Evolutionary conservation across 2,888 invertebrate species (phyloP).

Genomic region (Xestia xanthographa): DNA sequence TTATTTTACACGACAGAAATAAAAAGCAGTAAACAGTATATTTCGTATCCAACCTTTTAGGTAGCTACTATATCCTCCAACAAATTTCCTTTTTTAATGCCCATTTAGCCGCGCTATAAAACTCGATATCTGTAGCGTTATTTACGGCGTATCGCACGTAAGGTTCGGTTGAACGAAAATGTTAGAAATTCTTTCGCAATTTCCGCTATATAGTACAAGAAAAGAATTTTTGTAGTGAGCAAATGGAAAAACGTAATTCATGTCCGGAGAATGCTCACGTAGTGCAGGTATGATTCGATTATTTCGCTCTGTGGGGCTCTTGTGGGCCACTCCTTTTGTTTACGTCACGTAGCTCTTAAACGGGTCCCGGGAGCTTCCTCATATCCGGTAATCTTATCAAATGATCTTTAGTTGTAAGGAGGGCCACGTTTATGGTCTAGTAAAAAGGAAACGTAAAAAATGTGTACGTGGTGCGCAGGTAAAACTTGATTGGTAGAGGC

Average conservation of each 20-base stretch:
- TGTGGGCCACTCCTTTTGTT: slow-evolving; percentile 56
- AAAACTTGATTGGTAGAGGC: not conserved
- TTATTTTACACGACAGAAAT: slow-evolving; percentile 50
- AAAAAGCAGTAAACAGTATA: slow-evolving; percentile 35
- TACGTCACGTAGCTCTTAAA: slow-evolving; percentile 59
- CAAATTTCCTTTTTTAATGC: slow-evolving; percentile 62
- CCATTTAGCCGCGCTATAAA: slow-evolving; percentile 68
- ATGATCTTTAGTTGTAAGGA: slow-evolving; percentile 53
- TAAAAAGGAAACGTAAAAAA: slow-evolving; percentile 46
- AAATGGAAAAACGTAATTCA: slow-evolving; percentile 67
- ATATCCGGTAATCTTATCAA: slow-evolving; percentile 66
- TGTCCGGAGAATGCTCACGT: slow-evolving; percentile 61
- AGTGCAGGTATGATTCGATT: slow-evolving; percentile 69
- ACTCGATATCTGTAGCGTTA: slow-evolving; percentile 63
- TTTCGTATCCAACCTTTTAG: slow-evolving; percentile 33
- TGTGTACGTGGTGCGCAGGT: not conserved
- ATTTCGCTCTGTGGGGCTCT: slow-evolving; percentile 47
- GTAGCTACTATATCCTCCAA: slow-evolving; percentile 42
- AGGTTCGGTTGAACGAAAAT: slow-evolving; percentile 62
- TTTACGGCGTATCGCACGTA: slow-evolving; percentile 68
- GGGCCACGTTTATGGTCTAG: slow-evolving; percentile 53
- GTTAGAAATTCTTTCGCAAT: slow-evolving; percentile 68
- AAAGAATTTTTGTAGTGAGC: slow-evolving; percentile 64
- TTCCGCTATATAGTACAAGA: slow-evolving; percentile 63
- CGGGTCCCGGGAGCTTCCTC: slow-evolving; percentile 51